Conservation (phyloP, 2,888 invertebrate species). For the Eupithecia centaureata region DNA sequence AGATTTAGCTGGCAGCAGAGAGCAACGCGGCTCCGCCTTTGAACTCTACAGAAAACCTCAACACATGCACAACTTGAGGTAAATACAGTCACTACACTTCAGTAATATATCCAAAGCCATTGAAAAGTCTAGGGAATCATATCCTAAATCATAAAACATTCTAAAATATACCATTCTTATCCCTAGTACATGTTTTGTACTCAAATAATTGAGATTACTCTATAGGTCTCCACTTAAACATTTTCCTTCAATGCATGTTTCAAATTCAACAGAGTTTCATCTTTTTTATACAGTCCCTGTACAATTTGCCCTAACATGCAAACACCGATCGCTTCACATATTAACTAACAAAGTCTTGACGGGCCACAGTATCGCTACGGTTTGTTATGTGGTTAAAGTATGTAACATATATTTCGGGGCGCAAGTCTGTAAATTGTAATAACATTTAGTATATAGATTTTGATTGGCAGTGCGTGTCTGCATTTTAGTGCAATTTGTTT, state of each 20-base stretch:
- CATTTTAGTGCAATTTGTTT: constrained; percentile 84
- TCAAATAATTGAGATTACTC: constrained; percentile 6
- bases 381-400: constrained; percentile 81
- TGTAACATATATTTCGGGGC: constrained; percentile 79
- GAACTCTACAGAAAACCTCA: constrained; percentile 96
- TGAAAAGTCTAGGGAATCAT: constrained; percentile 8
- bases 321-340: constrained; percentile 84
- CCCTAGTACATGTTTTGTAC: not conserved
- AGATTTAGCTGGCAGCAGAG: constrained; percentile 92
- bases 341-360: constrained; percentile 82
- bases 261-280: constrained; percentile 38
- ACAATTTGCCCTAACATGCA: constrained; percentile 85
- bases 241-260: constrained; percentile 62
- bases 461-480: constrained; percentile 84
- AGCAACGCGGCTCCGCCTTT: constrained; percentile 97
- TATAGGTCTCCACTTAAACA: not conserved
- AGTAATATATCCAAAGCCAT: constrained; percentile 11
- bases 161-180: not conserved
- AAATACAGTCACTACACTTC: constrained; percentile 49
- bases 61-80: constrained; percentile 93
- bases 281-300: constrained; percentile 63
- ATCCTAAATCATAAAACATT: constrained; percentile 4
- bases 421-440: constrained; percentile 65
- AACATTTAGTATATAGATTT: constrained; percentile 63
- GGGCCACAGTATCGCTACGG: constrained; percentile 80